Evolutionary conservation across 2,888 invertebrate species (phyloP).

Genomic region (Cremastinae sp.): DNA sequence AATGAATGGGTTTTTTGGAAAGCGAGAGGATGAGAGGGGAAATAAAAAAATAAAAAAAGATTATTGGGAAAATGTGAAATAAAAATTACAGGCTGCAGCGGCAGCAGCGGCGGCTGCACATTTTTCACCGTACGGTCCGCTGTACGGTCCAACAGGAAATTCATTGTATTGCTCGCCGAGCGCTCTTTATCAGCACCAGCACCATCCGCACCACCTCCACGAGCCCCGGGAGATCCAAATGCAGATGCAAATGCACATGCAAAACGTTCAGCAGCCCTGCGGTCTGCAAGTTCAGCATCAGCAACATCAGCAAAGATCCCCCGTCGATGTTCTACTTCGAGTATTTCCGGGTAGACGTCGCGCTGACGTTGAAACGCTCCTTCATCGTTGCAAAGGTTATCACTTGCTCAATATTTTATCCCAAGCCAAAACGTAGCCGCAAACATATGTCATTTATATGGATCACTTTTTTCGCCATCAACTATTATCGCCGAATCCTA

Average conservation of each 20-base stretch:
- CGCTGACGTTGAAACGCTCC: slow-evolving; percentile 91
- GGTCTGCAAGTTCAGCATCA: slow-evolving; percentile 72
- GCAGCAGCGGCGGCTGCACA: slow-evolving; percentile 74
- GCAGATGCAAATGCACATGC: slow-evolving; percentile 78
- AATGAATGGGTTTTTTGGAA: too few species aligned
- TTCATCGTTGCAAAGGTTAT: slow-evolving; percentile 88
- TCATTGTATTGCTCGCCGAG: slow-evolving; percentile 75
- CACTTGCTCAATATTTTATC: background rate
- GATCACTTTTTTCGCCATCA: too few species aligned
- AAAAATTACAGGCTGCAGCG: slow-evolving; percentile 70
- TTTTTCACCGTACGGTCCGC: slow-evolving; percentile 76
- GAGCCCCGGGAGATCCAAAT: slow-evolving; percentile 77
- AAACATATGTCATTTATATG: too few species aligned
- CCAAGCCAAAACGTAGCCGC: too few species aligned
- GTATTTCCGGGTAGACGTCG: slow-evolving; percentile 94
- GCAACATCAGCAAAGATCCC: slow-evolving; percentile 83
- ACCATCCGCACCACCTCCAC: slow-evolving; percentile 70
- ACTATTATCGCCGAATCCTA: too few species aligned
- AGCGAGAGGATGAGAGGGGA: too few species aligned
- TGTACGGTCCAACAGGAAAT: slow-evolving; percentile 77
- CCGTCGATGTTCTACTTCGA: slow-evolving; percentile 92
- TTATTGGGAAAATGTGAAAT: slow-evolving; percentile 25
- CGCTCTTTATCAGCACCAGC: slow-evolving; percentile 76
- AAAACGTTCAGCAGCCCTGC: slow-evolving; percentile 75
- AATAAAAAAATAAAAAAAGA: too few species aligned